Base-by-base conservation (phyloP, 2,888 invertebrate genomes). In the Siphonodentalium dalli region DNA sequence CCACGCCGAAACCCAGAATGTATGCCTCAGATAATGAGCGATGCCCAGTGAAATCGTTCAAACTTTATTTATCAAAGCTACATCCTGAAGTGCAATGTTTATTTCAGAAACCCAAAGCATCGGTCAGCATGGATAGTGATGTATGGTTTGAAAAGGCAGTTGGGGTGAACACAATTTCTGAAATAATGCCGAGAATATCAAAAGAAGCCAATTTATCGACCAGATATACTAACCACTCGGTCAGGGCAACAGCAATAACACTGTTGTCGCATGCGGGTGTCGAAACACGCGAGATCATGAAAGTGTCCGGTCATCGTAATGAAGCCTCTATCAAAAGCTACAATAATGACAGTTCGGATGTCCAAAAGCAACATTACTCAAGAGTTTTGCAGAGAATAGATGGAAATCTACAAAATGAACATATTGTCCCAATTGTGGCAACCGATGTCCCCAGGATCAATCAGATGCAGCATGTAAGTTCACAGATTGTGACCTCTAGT, bases 181-280 rank as follows among this genome's bases (percentile, higher is more conserved):
- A 48, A 5, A 44, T 44, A 44, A 48, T 50, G 50, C 46, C 37
- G 29, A 23, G 21, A 1, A 50, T 56, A 9, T 56, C 51, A 18
- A 48, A 28, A n/a, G 48, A 39, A 11, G 51, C 51, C 11, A 4
- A 20, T 9, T 9, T 56, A 8, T 28, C 23, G 5, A 2, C 42
- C 11, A 35, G 27, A 3, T 56, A 56, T 35, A 56, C 47, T 33
- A 51, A 51, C 23, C 51, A 53, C 40, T 48, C 40, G 45, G 49
- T 49, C 11, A 15, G 52, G 20, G 53, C 58, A 3, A 58, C 49
- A n/a, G 42, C 54, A 0, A 38, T 58, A 1, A 54, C 48, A 18
- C 28, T 40, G 2, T 34, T 54, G 34, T 24, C 49, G 2, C 42
- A 46, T 41, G 42, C 43, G 31, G 46, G 54, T 26, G 44, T 50